Conservation (phyloP, 2,888 invertebrate genomes). For the Chrysolina oricalcia region DNA sequence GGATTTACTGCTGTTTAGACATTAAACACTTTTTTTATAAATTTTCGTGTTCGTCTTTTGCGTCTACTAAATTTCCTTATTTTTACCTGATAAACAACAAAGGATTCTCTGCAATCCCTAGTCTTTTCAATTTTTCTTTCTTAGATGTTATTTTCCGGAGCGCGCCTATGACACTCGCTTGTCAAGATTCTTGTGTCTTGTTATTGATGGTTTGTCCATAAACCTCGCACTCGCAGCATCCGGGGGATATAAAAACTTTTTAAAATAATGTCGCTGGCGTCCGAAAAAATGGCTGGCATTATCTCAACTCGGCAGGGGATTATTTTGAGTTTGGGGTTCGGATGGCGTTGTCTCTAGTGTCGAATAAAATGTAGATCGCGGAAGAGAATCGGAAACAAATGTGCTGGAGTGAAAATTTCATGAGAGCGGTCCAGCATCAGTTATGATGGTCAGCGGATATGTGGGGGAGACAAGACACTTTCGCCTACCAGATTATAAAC, state of each 20-base stretch:
- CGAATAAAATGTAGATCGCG: slow-evolving; percentile 52
- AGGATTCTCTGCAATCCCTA: too few relatives aligned
- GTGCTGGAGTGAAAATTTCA: slow-evolving; percentile 23
- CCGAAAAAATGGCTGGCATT: slow-evolving; percentile 71
- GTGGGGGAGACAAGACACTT: neutral
- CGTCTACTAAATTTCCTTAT: too few relatives aligned
- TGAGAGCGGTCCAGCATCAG: neutral
- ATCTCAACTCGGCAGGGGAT: slow-evolving; percentile 70
- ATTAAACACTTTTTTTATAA: too few relatives aligned
- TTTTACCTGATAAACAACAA: too few relatives aligned
- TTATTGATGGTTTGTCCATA: slow-evolving; percentile 66
- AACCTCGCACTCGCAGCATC: slow-evolving; percentile 62
- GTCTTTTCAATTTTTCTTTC: too few relatives aligned
- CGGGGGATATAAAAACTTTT: slow-evolving; percentile 70
- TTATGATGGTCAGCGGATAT: neutral
- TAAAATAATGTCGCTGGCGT: slow-evolving; percentile 71
- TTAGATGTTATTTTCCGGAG: neutral
- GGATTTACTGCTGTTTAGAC: too few relatives aligned
- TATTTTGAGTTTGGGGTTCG: slow-evolving; percentile 53
- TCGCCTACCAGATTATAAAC: too few relatives aligned
- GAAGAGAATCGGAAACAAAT: slow-evolving; percentile 42
- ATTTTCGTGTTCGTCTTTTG: too few relatives aligned
- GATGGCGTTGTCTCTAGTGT: slow-evolving; percentile 49
- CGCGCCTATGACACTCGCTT: slow-evolving; percentile 20
- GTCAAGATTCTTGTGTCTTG: slow-evolving; percentile 48